Percentiles rank a stretch among this genome's conserved stretches.
Evolutionary conservation across 2,888 invertebrate genomes (phyloP).

Genomic region (Aricia artaxerxes): DNA sequence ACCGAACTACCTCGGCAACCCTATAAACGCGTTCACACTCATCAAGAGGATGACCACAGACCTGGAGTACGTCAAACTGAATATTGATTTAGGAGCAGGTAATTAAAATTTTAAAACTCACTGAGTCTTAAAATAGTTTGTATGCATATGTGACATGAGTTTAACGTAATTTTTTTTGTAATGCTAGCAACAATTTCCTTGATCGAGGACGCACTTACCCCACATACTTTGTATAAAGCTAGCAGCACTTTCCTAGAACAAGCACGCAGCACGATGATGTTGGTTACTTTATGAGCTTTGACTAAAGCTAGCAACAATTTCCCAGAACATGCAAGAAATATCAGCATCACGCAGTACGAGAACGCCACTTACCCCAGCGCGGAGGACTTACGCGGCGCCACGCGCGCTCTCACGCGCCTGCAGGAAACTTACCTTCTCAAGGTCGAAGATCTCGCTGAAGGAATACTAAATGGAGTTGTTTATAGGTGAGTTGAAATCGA

Average conservation of each 20-base stretch:
- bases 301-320: too few relatives aligned
- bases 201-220: too few relatives aligned
- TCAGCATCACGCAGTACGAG: slow-evolving; percentile 82
- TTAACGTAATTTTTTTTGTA: too few relatives aligned
- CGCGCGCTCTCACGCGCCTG: slow-evolving; percentile 94
- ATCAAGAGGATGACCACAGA: slow-evolving; percentile 96
- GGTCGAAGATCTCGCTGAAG: slow-evolving; percentile 87
- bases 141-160: too few relatives aligned
- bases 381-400: slow-evolving; percentile 97
- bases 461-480: slow-evolving; percentile 90
- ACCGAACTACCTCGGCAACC: slow-evolving; percentile 92
- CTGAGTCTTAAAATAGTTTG: too few relatives aligned
- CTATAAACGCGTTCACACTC: slow-evolving; percentile 96
- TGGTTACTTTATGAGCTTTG: too few relatives aligned
- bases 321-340: slow-evolving; percentile 86
- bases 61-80: slow-evolving; percentile 90
- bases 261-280: too few relatives aligned
- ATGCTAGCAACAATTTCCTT: too few relatives aligned
- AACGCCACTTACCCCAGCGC: slow-evolving; percentile 92
- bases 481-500: slow-evolving; percentile 80
- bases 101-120: slow-evolving; percentile 30
- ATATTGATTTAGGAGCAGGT: slow-evolving; percentile 83
- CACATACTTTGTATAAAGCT: not conserved
- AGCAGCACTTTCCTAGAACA: slow-evolving; percentile 38
- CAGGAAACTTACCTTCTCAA: slow-evolving; percentile 97